Evolutionary conservation across 2,797 vertebrate genomes (phyloP).

Genomic region (Microhierax caerulescens): DNA sequence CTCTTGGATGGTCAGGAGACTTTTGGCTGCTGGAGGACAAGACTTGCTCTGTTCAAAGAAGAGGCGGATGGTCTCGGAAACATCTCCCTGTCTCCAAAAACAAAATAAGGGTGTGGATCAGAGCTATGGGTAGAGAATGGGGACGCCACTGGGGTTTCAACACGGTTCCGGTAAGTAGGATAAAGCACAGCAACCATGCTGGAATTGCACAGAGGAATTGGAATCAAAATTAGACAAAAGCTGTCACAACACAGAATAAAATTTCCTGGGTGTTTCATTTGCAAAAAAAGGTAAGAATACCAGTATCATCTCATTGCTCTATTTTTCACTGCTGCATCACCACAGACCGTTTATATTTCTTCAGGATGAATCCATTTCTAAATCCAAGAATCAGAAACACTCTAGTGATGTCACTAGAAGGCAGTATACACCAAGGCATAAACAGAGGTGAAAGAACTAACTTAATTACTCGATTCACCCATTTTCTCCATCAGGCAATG

Average conservation of each 20-base stretch:
- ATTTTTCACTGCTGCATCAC: neutral
- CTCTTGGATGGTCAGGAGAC: constrained; percentile 93
- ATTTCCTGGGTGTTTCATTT: neutral
- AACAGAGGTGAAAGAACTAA: neutral
- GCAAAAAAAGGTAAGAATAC: neutral
- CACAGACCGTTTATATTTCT: neutral
- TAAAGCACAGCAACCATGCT: neutral
- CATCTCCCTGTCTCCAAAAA: constrained; percentile 86
- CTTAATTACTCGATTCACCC: neutral
- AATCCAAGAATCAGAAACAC: neutral
- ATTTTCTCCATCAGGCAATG: neutral
- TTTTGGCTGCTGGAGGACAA: constrained; percentile 90
- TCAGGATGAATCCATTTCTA: neutral
- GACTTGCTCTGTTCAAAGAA: constrained; percentile 92
- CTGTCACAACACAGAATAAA: neutral
- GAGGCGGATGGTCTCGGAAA: constrained; percentile 93
- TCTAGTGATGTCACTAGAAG: neutral
- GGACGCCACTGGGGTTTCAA: neutral
- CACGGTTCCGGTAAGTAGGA: neutral
- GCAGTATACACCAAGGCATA: neutral
- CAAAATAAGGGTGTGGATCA: neutral
- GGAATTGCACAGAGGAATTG: neutral
- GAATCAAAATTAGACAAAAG: neutral
- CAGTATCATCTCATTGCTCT: neutral
- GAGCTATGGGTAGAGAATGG: neutral